Base-by-base conservation (phyloP, 2,797 vertebrate species). In the Tadarida brasiliensis region DNA sequence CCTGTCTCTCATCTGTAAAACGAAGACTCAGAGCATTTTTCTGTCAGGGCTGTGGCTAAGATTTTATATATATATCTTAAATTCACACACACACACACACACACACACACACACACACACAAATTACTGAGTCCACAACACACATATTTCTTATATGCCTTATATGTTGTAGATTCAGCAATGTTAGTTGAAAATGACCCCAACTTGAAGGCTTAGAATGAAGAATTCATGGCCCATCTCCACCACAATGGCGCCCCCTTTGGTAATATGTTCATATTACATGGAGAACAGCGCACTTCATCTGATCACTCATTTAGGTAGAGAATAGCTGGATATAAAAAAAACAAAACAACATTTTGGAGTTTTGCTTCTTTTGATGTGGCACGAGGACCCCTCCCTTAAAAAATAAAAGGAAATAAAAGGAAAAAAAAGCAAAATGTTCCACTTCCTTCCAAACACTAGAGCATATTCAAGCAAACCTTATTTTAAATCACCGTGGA, bases 301-400 rank as follows among this genome's bases (percentile, higher is more conserved):
- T 85, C 94, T 54, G 74, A 80, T 39, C 87, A 76, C 54, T 97
- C 92, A 87, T 82, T 81, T 30, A 12, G 0, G 87, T 51, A 96
- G 76, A 97, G 93, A 98, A 96, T n/a, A 96, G 76, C 84, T 86
- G 82, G 95, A 95, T 94, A 96, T 89, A 95, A 96, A 97, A 97
- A 96, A 87, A 98, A 97, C 92, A 96, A 97, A 97, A 96, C 85
- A 98, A 97, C 92, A 97, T 96, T 96, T 96, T 33, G 56, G 94
- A 91, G 96, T 83, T 90, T 33, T 22, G 30, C 63, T 88, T 90
- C 47, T 91, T 86, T 57, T 22, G 47, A 6, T 5, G 7, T 30
- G 56, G 24, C 20, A 20, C 0, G 10, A 11, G 9, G 9, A 47
- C 12, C 44, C 30, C 3, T 87, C 22, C 33, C 65, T 91, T 54